Percentiles rank a stretch among this genome's conserved stretches.
phyloP scores from a whole-genome alignment of 2,113 vertebrate genomes.

The Bubo bubo region DNA sequence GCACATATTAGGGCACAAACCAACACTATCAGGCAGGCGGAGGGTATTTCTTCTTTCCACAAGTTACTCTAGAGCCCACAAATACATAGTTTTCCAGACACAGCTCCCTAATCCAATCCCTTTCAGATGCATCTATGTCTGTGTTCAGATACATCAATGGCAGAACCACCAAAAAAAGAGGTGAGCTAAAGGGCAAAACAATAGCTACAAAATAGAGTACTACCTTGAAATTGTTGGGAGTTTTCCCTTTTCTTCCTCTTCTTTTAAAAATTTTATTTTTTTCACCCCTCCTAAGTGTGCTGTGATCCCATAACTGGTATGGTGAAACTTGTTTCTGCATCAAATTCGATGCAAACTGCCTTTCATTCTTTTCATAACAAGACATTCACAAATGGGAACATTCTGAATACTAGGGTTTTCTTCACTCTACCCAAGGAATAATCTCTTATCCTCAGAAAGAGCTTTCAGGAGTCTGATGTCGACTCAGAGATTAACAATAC shows the following conservation, averaged over 20 bases:
- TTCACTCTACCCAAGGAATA: not conserved
- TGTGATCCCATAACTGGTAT: not conserved
- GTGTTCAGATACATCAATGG: not conserved
- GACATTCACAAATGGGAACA: not conserved
- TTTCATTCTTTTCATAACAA: not conserved
- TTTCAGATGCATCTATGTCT: not conserved
- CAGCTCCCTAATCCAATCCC: not conserved
- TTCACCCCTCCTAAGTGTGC: accelerated
- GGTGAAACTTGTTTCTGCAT: not conserved
- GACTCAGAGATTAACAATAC: not conserved
- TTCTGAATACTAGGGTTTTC: not conserved
- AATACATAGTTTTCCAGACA: not conserved
- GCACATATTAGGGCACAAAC: not conserved
- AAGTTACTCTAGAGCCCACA: not conserved
- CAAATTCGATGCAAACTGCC: not conserved
- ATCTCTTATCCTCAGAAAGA: not conserved
- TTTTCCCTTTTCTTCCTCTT: not conserved
- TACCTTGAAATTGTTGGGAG: not conserved
- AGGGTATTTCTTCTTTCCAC: not conserved
- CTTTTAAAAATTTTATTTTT: not conserved
- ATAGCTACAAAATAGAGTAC: not conserved
- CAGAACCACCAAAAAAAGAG: not conserved
- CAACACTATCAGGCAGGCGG: not conserved
- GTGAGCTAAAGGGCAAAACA: not conserved
- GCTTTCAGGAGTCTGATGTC: not conserved